Evolutionary conservation across 2,797 vertebrate species (phyloP), one percentile per base, ranked within the genome.

Genomic region (Aselliscus stoliczkanus): DNA sequence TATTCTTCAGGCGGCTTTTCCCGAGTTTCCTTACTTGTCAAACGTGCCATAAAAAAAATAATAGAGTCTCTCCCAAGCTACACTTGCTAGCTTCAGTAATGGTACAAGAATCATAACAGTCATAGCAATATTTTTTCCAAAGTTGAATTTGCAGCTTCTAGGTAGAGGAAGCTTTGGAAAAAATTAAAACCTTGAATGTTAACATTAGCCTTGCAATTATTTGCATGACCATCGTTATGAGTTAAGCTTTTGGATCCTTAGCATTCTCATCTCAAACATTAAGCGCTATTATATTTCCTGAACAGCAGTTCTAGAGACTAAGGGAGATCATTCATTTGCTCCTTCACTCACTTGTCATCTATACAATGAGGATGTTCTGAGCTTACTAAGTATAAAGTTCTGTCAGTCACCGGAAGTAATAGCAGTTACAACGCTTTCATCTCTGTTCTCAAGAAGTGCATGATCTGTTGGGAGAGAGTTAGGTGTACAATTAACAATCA

Each of bases 181-280:
- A 50, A 79, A 54, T 58, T 29, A 75, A 95, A 88, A 79, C 1
- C 1, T 62, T 72, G 54, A 4, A 88, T 83, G 85, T 80, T 87
- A 88, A 50, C 76, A 88, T 93, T 67, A 62, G 13, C 18, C n/a
- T 39, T 20, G 4, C 20, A 54, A n/a, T 39, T 58, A 23, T 72
- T 69, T 44, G 17, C 39, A 50, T 31, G 17, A 37, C 10, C 17
- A 20, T 72, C 47, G 6, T 64, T 62, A 10, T 39, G 2, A 64
- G 4, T 25, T 34, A 62, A 79, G 18, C 4, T 83, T 39, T 67
- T 12, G 47, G 27, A n/a, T 25, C 27, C 20, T 96, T 52, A 69
- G n/a, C 10, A 76, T 80, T 72, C 37, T 20, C 8, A 29, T 62
- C 52, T 85, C 52, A 85, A 91, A 37, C 20, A 64, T 79, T 29